These are phyloP conservation scores for Clavelina lepadiformis DNA, from an alignment of 23 tunicate genomes.

Conservation along the genomic window DNA sequence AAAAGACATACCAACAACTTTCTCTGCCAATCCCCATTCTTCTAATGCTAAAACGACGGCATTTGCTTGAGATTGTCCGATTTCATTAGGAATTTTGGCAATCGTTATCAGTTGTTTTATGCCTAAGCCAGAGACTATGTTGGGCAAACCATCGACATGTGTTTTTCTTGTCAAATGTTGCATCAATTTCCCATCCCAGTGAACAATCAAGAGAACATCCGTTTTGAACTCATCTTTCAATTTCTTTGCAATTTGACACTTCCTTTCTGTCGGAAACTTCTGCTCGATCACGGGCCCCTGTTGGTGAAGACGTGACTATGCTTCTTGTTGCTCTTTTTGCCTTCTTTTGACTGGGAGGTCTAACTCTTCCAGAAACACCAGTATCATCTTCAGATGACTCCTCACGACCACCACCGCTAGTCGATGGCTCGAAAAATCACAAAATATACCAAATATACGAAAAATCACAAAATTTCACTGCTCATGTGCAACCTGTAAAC, in stretches of 20 bases:
- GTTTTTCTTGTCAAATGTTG: conserved; percentile 21
- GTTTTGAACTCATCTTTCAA: conserved; percentile 19
- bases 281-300: conserved; percentile 9
- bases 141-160: conserved; percentile 19
- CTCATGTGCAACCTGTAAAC: conserved; percentile 13
- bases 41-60: conserved; percentile 17
- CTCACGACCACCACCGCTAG: conserved; percentile 20
- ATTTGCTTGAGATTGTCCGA: conserved; percentile 13
- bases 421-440: conserved; percentile 13
- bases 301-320: background rate
- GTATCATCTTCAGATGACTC: conserved; percentile 18
- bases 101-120: conserved; percentile 13
- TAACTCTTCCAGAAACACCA: conserved; percentile 14
- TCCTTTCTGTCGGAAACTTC: conserved; percentile 19
- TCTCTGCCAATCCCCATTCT: conserved; percentile 20
- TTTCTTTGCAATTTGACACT: conserved; percentile 11
- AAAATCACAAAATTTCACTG: conserved; percentile 1
- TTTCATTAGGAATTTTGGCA: conserved; percentile 19
- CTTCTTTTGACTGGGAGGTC: conserved; percentile 16
- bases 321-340: conserved; percentile 10
- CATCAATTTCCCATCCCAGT: conserved; percentile 22
- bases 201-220: too few species aligned
- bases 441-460: too few species aligned
- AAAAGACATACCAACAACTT: conserved; percentile 27
- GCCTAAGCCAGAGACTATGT: conserved; percentile 13